Evolutionary conservation across 2,888 invertebrate species (phyloP).

Genomic region (Gastrophysa polygoni): DNA sequence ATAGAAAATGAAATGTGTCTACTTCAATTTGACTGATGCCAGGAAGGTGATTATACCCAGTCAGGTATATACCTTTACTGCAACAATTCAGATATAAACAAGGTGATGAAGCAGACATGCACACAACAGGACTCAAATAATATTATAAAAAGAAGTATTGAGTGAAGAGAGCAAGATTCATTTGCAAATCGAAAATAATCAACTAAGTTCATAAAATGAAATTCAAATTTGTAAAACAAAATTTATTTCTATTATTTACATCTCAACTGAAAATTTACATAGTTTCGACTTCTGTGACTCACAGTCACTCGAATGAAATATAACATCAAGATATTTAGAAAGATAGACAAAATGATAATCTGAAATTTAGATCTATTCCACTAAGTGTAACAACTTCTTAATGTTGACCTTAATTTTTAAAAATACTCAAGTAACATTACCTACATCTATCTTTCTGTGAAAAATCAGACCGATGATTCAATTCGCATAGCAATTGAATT

Average conservation of each 20-base stretch:
- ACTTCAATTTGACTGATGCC: not conserved
- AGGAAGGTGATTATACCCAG: not conserved
- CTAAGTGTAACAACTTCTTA: constrained; percentile 4
- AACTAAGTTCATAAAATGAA: not conserved
- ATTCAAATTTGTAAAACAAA: not conserved
- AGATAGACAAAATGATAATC: not conserved
- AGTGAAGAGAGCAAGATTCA: not conserved
- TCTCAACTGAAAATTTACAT: constrained; percentile 1
- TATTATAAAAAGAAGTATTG: not conserved
- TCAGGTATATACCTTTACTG: not conserved
- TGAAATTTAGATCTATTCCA: constrained; percentile 4
- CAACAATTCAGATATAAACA: not conserved
- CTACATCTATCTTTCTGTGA: not conserved
- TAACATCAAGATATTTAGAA: not conserved
- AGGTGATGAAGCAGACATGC: not conserved
- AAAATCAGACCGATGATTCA: constrained; percentile 18
- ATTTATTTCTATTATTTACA: constrained; percentile 9
- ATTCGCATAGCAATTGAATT: constrained; percentile 38
- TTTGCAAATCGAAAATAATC: not conserved
- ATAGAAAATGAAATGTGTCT: not conserved
- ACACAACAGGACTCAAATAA: not conserved
- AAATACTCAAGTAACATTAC: not conserved
- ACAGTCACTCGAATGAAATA: too few species aligned
- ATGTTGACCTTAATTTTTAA: constrained; percentile 10
- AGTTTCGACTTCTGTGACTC: not conserved